These are phyloP conservation scores for Drosophila sechellia DNA, from an alignment of 1,140 invertebrate species.

Conservation along the genomic window DNA sequence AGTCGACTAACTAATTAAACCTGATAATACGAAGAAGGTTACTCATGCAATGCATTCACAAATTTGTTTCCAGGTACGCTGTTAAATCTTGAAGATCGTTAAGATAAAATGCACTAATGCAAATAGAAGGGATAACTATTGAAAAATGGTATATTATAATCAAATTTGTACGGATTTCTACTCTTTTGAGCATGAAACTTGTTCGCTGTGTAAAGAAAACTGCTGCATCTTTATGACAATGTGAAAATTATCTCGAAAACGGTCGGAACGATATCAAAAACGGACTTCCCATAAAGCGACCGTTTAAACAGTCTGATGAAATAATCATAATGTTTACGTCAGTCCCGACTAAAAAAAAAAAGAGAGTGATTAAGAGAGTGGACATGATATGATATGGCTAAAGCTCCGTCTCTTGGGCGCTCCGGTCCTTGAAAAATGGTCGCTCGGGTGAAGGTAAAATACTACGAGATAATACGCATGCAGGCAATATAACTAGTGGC, in stretches of 20 bases:
- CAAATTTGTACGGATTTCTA: too few species aligned
- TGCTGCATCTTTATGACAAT: conserved; percentile 24
- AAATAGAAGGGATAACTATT: too few species aligned
- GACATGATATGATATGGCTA: background rate
- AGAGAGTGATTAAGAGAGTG: conserved; percentile 21
- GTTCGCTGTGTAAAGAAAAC: conserved; percentile 6
- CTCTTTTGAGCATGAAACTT: background rate
- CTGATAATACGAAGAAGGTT: too few species aligned
- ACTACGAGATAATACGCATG: conserved; percentile 26
- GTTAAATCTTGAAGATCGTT: too few species aligned
- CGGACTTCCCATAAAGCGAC: conserved; percentile 19
- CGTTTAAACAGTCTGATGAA: conserved; percentile 37
- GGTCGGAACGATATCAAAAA: conserved; percentile 19
- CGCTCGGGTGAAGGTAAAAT: conserved; percentile 15
- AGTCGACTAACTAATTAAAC: background rate
- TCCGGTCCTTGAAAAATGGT: background rate
- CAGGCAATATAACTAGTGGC: conserved; percentile 26
- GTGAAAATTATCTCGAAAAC: conserved; percentile 33
- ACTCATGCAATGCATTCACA: too few species aligned
- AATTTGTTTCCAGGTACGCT: too few species aligned
- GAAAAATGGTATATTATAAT: too few species aligned
- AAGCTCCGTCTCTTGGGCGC: conserved; percentile 6
- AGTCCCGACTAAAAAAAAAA: conserved; percentile 1
- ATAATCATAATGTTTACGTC: conserved; percentile 26
- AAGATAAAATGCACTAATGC: too few species aligned